Evolutionary conservation across 2,113 vertebrate genomes (phyloP).

Genomic region (Tragelaphus buxtoni): DNA sequence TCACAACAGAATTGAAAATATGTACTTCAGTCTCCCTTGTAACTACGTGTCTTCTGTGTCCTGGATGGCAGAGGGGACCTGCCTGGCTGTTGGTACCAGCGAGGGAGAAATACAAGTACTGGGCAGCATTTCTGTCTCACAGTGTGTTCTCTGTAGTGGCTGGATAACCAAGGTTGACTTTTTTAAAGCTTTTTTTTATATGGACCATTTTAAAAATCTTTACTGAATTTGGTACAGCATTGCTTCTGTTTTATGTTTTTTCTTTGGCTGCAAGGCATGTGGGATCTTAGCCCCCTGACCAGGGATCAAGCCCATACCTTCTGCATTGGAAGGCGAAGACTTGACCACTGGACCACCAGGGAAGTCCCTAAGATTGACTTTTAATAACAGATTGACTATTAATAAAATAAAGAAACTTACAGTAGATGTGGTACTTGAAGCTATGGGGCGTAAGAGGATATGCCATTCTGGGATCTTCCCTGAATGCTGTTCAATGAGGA

Average conservation of each 20-base stretch:
- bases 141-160: background rate
- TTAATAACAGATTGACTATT: background rate
- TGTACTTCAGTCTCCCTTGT: slow-evolving; percentile 66
- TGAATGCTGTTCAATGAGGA: background rate
- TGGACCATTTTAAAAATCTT: background rate
- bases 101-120: slow-evolving; percentile 82
- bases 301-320: background rate
- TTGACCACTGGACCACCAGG: background rate
- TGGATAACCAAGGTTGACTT: background rate
- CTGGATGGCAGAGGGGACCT: slow-evolving; percentile 80
- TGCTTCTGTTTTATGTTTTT: background rate
- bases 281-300: background rate
- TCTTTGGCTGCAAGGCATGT: background rate
- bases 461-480: background rate
- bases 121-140: background rate
- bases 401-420: background rate
- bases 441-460: background rate
- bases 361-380: background rate
- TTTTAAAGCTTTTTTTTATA: background rate
- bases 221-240: background rate
- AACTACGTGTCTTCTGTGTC: slow-evolving; percentile 80
- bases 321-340: background rate
- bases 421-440: background rate
- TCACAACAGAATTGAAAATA: slow-evolving; percentile 47
- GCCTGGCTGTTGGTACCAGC: slow-evolving; percentile 83